Percentiles rank a stretch among this genome's conserved stretches.
These are phyloP conservation scores for Clunio marinus DNA, from an alignment of 2,888 invertebrate species.

Conservation along the genomic window DNA sequence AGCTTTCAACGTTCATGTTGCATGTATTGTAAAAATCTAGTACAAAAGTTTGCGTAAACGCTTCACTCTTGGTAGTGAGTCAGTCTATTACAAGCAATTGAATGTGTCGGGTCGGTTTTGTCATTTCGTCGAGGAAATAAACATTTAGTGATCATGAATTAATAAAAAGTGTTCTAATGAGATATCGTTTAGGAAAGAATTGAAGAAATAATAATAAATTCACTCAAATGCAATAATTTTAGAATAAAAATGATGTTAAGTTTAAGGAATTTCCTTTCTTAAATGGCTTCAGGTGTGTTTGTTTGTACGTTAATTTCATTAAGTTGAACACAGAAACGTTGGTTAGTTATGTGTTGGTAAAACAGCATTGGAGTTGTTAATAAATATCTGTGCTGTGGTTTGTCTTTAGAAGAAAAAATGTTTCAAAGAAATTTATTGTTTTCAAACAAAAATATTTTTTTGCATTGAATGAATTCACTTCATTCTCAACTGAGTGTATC, in stretches of 20 bases:
- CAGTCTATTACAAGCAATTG: too few species aligned
- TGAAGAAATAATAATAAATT: neutral
- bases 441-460: slow-evolving; percentile 1
- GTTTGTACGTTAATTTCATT: slow-evolving; percentile 36
- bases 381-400: too few species aligned
- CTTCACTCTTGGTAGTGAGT: too few species aligned
- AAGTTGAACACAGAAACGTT: neutral
- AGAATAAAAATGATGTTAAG: neutral
- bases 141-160: too few species aligned
- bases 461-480: slow-evolving; percentile 4
- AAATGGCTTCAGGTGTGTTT: slow-evolving; percentile 32
- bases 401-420: slow-evolving; percentile 28
- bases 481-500: neutral
- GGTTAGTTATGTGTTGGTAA: slow-evolving; percentile 1
- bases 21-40: too few species aligned
- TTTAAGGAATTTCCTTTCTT: slow-evolving; percentile 19
- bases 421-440: slow-evolving; percentile 28
- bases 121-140: too few species aligned
- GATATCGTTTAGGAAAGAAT: neutral
- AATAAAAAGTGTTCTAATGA: too few species aligned
- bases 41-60: too few species aligned
- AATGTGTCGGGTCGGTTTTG: too few species aligned
- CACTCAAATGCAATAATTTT: slow-evolving; percentile 5
- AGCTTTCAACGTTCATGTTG: too few species aligned
- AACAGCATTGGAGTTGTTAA: slow-evolving; percentile 4